Conservation (phyloP, 2,888 invertebrate genomes). For the Oscheius sp. region DNA sequence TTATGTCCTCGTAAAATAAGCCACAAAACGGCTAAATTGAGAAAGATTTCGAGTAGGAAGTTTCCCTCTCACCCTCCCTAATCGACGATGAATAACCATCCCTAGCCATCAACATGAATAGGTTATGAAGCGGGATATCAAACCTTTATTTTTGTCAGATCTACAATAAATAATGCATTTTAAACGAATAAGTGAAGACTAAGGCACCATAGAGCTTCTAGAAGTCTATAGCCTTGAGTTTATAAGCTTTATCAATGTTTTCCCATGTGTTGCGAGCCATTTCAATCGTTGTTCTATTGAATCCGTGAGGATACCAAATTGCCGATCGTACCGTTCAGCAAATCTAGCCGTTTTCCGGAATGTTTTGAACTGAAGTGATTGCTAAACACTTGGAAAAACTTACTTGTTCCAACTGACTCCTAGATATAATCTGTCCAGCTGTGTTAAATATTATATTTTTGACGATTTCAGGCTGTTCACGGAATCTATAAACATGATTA, state of each 20-base stretch:
- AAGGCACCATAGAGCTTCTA: background rate
- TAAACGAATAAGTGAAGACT: background rate
- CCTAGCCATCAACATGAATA: constrained; percentile 17
- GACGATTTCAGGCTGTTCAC: constrained; percentile 34
- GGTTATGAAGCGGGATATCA: background rate
- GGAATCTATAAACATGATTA: constrained; percentile 21
- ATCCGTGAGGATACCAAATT: constrained; percentile 47
- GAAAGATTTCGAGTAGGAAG: constrained; percentile 2
- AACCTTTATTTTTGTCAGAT: background rate
- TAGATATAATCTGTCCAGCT: constrained; percentile 27
- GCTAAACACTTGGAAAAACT: no score
- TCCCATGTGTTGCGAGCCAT: constrained; percentile 58
- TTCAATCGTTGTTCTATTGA: constrained; percentile 45
- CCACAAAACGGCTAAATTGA: background rate
- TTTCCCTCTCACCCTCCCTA: background rate
- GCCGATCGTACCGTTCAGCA: constrained; percentile 43
- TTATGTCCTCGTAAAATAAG: constrained; percentile 18
- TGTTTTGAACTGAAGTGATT: constrained; percentile 55
- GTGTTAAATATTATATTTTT: constrained; percentile 25
- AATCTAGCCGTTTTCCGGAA: constrained; percentile 51
- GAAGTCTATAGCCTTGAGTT: constrained; percentile 17
- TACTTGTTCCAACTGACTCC: constrained; percentile 37
- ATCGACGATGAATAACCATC: constrained; percentile 7
- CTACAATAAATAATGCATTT: background rate
- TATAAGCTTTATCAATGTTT: constrained; percentile 52